Evolutionary conservation across 1,140 invertebrate species (phyloP).

Genomic region (Drosophila rufa): DNA sequence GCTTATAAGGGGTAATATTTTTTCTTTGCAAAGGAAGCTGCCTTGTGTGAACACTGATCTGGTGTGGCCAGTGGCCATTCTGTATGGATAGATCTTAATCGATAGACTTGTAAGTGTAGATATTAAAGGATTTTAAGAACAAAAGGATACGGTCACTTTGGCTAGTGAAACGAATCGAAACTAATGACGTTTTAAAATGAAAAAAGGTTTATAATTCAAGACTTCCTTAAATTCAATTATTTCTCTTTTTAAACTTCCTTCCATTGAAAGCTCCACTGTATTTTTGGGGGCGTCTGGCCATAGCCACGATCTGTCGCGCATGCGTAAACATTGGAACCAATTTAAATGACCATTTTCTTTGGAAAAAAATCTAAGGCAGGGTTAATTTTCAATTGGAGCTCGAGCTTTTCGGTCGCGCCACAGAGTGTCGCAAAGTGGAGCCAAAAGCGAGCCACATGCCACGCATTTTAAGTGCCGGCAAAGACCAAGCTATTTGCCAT

Average conservation of each 20-base stretch:
- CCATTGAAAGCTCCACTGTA: neutral
- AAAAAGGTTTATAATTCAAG: neutral
- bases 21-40: too few species aligned
- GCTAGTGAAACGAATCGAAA: too few species aligned
- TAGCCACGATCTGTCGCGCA: conserved; percentile 53
- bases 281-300: conserved; percentile 34
- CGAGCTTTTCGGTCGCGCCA: conserved; percentile 33
- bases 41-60: too few species aligned
- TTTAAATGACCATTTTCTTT: conserved; percentile 75
- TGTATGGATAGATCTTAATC: too few species aligned
- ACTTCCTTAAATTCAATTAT: rapidly evolving
- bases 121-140: too few species aligned
- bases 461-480: conserved; percentile 68
- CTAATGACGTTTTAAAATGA: too few species aligned
- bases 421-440: conserved; percentile 69
- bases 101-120: too few species aligned
- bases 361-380: conserved; percentile 71
- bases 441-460: conserved; percentile 69
- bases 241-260: neutral
- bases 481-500: conserved; percentile 44
- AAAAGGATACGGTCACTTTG: too few species aligned
- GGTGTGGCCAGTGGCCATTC: too few species aligned
- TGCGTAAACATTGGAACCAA: conserved; percentile 69
- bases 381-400: conserved; percentile 71
- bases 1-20: too few species aligned